Evolutionary conservation across 2,888 invertebrate species (phyloP).

Genomic region (Drosophila borborema): DNA sequence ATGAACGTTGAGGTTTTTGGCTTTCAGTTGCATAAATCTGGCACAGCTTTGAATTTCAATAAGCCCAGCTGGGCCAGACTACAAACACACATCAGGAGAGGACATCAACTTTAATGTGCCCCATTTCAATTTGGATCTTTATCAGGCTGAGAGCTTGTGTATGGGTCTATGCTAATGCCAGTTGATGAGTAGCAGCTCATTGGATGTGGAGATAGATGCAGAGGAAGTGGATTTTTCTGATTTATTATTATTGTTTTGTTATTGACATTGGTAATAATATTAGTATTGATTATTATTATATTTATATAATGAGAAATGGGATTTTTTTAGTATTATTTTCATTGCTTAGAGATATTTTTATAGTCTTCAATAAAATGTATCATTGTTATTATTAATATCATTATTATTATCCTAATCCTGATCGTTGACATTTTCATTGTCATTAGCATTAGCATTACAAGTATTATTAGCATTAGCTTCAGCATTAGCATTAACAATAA

Average conservation of each 20-base stretch:
- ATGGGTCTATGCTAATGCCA: not conserved
- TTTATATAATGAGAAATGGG: not conserved
- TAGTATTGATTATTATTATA: not conserved
- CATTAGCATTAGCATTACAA: not conserved
- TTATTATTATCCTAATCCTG: not conserved
- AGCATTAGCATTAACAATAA: not conserved
- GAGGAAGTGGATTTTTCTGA: not conserved
- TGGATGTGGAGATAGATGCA: not conserved
- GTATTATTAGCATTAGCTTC: too few relatives aligned
- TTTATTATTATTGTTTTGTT: not conserved
- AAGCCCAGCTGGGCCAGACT: constrained; percentile 1
- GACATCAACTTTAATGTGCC: constrained; percentile 11
- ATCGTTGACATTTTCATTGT: not conserved
- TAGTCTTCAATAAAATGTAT: too few relatives aligned
- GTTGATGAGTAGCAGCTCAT: not conserved
- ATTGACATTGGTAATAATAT: not conserved
- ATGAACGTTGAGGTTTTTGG: constrained; percentile 48
- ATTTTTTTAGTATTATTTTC: not conserved
- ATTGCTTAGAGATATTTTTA: too few relatives aligned
- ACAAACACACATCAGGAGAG: not conserved
- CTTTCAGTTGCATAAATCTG: constrained; percentile 59
- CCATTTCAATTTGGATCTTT: constrained; percentile 2
- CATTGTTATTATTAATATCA: too few relatives aligned
- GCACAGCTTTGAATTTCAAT: constrained; percentile 29
- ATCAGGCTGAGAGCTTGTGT: not conserved